Base-by-base conservation (phyloP, 2,888 invertebrate genomes). In the Odontothrips loti region DNA sequence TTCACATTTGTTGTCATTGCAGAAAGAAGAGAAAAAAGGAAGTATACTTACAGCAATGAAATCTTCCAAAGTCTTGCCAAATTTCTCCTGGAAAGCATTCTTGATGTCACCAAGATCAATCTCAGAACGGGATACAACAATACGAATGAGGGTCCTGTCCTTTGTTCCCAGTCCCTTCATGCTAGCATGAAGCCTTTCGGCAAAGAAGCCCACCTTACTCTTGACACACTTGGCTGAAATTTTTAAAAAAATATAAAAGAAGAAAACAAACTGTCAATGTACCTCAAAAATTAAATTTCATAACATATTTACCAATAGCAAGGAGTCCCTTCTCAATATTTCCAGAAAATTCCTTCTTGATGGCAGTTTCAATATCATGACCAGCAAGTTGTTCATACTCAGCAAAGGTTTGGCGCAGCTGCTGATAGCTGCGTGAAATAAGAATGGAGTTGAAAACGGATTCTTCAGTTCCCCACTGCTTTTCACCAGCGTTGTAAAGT, bases 51-150 rank as follows among this genome's bases (percentile, higher is more conserved):
- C 96, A 88, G 93, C 90, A 85, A 96, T 94, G 93, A 94, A 95
- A 85, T 90, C 92, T 86, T 95, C 96, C 86, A 97, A 88, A 82
- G 93, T 90, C 87, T 96, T 96, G 86, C 92, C 94, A 86, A 93
- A 96, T 85, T 90, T 90, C 85, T 94, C 93, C 85, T 93, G 90
- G 90, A 96, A 98, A 84, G 96, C 96, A 86, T 94, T 93, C 87
- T 96, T 97, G 86, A 98, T 96, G 87, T 96, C 96, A 81, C 95
- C 96, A 86, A 97, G 91, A 88, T 97, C 97, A 85, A 96, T 95
- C 90, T 96, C 95, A 82, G 95, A 94, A 87, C 96, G 93, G 84
- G 96, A 95, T 81, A 97, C 96, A 84, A 97, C 89, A 85, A 98
- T 95, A 87, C 97, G 93, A 86, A 97, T 96, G 85, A 98, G 90